These are phyloP conservation scores for Caenorhabditis wallacei DNA, from an alignment of 2,888 invertebrate genomes.

Conservation along the genomic window DNA sequence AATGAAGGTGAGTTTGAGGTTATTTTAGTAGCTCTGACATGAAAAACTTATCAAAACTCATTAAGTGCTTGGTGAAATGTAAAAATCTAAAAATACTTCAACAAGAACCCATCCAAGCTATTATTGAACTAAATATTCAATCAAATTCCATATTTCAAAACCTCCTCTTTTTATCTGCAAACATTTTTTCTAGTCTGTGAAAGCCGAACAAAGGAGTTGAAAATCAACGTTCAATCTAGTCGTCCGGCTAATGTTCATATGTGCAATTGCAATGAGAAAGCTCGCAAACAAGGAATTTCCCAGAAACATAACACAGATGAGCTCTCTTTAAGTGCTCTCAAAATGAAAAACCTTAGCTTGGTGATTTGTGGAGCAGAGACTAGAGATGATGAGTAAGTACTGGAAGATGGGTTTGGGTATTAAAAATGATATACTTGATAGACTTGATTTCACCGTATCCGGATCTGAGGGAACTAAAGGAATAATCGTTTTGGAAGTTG, in stretches of 20 bases:
- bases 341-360: neutral
- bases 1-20: no score
- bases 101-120: no score
- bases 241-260: neutral
- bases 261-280: neutral
- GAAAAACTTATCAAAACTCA: no score
- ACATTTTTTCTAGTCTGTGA: neutral
- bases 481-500: neutral
- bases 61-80: no score
- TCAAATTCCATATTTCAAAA: no score
- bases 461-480: neutral
- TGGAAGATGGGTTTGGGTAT: neutral
- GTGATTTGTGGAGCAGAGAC: neutral
- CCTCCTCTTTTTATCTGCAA: no score
- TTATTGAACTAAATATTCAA: no score
- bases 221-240: neutral
- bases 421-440: neutral
- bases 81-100: no score
- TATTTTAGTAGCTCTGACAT: no score
- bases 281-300: neutral
- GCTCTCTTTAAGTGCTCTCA: neutral
- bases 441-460: constrained; percentile 3
- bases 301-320: neutral
- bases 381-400: neutral
- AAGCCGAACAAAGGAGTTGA: neutral